Evolutionary conservation across 30 jellyfish, hydroid and myxozoan species (phyloP).

Genomic region (Turritopsis rubra): DNA sequence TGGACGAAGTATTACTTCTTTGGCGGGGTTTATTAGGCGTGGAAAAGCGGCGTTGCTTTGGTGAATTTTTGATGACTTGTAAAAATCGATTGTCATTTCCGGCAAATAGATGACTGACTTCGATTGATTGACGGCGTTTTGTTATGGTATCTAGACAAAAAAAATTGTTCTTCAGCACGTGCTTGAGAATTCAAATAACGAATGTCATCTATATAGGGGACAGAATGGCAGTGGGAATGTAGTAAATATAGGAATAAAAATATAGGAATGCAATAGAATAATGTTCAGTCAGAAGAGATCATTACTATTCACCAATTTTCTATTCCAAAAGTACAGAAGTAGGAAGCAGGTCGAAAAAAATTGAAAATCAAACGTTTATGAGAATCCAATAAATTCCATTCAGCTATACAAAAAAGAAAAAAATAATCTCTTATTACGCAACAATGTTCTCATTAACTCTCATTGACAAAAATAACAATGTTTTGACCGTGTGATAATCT

Average conservation of each 20-base stretch:
- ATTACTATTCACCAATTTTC: neutral
- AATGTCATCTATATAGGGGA: no score
- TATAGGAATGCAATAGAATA: neutral
- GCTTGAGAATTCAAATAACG: no score
- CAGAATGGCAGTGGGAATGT: neutral
- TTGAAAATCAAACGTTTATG: no score
- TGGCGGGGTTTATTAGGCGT: neutral
- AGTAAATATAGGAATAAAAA: neutral
- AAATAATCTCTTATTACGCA: no score
- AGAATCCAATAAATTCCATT: no score
- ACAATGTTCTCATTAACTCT: no score
- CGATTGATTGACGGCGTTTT: neutral
- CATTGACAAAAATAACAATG: no score
- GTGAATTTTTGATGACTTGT: neutral
- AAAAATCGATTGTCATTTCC: neutral
- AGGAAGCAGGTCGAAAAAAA: no score
- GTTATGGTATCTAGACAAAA: neutral
- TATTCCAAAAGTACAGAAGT: neutral
- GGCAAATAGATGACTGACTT: slow-evolving; percentile 6
- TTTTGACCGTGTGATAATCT: no score
- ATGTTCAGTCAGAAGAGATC: neutral
- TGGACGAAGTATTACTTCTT: neutral
- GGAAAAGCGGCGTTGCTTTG: slow-evolving; percentile 9
- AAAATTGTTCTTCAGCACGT: no score
- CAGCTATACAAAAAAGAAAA: no score